Evolutionary conservation across 2,888 invertebrate genomes (phyloP).

Genomic region (Melieria omissa): DNA sequence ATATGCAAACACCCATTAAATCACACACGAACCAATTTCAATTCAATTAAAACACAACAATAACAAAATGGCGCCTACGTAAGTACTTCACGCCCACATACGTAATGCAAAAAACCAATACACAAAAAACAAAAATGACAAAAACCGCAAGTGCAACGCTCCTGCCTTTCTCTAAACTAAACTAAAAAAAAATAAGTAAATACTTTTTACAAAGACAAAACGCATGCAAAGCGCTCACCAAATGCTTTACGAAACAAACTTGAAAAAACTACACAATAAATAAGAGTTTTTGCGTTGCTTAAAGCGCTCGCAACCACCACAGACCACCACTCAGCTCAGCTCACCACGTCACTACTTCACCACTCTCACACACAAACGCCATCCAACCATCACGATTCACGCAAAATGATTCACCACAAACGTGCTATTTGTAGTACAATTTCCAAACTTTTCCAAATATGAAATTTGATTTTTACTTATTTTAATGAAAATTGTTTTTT

Average conservation of each 20-base stretch:
- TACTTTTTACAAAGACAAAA: not conserved
- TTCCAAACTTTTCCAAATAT: too few species aligned
- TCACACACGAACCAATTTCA: slow-evolving; percentile 15
- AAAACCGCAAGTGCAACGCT: not conserved
- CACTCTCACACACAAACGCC: too few species aligned
- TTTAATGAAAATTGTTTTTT: too few species aligned
- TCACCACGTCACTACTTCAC: too few species aligned
- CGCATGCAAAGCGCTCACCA: slow-evolving; percentile 15
- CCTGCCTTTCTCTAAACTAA: not conserved
- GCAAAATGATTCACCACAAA: too few species aligned
- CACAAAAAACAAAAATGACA: slow-evolving; percentile 5
- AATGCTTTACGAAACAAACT: slow-evolving; percentile 8
- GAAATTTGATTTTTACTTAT: too few species aligned
- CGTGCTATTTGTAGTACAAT: too few species aligned
- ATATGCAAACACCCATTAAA: slow-evolving; percentile 10
- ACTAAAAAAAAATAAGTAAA: slow-evolving; percentile 5
- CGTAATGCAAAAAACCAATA: not conserved
- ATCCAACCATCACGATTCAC: too few species aligned
- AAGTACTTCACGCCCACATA: not conserved
- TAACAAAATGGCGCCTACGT: too few species aligned
- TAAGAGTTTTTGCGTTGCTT: not conserved
- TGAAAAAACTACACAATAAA: not conserved
- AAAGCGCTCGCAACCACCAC: too few species aligned
- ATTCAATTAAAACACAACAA: slow-evolving; percentile 21
- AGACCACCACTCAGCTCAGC: too few species aligned